Evolutionary conservation across 2,797 vertebrate genomes (phyloP).

Genomic region (Carcharodon carcharias): DNA sequence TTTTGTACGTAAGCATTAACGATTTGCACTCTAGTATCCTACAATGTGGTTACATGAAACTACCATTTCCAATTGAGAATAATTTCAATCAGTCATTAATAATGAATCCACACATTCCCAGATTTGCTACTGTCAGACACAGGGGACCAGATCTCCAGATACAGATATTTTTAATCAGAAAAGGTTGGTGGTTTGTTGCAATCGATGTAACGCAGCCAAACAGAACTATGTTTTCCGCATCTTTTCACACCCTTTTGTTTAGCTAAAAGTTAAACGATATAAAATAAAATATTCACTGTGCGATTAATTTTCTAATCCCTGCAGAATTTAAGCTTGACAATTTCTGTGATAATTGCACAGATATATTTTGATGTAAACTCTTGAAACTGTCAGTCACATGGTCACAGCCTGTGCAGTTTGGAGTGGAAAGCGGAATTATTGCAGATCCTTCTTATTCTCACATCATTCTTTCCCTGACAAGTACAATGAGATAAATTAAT

Average conservation of each 20-base stretch:
- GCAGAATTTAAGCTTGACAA: not conserved
- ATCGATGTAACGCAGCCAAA: not conserved
- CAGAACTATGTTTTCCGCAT: not conserved
- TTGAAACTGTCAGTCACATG: not conserved
- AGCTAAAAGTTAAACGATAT: not conserved
- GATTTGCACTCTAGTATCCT: not conserved
- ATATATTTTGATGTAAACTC: not conserved
- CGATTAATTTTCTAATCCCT: not conserved
- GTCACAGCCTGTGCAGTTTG: not conserved
- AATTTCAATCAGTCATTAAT: not conserved
- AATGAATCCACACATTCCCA: not conserved
- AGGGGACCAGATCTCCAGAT: not conserved
- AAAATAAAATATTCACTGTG: slow-evolving; percentile 17
- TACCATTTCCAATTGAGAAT: not conserved
- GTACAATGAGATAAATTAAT: slow-evolving; percentile 18
- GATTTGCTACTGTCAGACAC: not conserved
- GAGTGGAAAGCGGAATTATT: not conserved
- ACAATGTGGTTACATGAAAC: not conserved
- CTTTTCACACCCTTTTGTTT: no score
- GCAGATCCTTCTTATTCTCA: not conserved
- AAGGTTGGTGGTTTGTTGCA: not conserved
- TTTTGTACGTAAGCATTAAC: not conserved
- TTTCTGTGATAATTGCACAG: not conserved
- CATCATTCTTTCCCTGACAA: not conserved
- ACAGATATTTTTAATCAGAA: not conserved